Evolutionary conservation across 2,797 vertebrate species (phyloP).

Genomic region (Cyclopterus lumpus): DNA sequence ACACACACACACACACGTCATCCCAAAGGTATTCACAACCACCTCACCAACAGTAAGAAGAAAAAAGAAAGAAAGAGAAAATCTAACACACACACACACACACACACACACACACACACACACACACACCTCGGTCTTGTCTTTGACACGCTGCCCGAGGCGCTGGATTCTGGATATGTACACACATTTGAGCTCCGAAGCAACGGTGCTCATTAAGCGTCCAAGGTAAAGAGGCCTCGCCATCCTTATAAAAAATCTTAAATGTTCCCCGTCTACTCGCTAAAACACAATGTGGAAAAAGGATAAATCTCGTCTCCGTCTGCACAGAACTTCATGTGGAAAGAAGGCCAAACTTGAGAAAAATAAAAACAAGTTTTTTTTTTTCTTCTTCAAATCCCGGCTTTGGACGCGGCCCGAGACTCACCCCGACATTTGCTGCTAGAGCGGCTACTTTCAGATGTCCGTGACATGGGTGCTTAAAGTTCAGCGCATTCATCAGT

Average conservation of each 20-base stretch:
- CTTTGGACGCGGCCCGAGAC: not conserved
- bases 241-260: not conserved
- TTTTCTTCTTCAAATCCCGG: not conserved
- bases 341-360: not conserved
- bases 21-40: slow-evolving; percentile 77
- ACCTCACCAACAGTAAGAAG: slow-evolving; percentile 57
- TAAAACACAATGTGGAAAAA: not conserved
- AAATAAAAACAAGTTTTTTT: too few species aligned
- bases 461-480: not conserved
- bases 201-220: slow-evolving; percentile 58
- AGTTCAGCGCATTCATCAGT: slow-evolving; percentile 6
- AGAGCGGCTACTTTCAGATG: not conserved
- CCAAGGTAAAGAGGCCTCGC: slow-evolving; percentile 24
- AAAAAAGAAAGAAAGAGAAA: slow-evolving; percentile 27
- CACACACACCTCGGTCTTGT: slow-evolving; percentile 63
- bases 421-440: not conserved
- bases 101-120: slow-evolving; percentile 47
- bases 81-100: slow-evolving; percentile 44
- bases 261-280: not conserved
- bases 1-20: too few species aligned
- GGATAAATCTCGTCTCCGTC: not conserved
- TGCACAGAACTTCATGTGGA: not conserved
- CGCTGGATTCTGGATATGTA: slow-evolving; percentile 43
- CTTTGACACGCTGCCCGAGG: slow-evolving; percentile 69
- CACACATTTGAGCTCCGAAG: slow-evolving; percentile 36